Evolutionary conservation across 2,888 invertebrate species (phyloP), one percentile per base, ranked within the genome.

Genomic region (Drosophila putrida): DNA sequence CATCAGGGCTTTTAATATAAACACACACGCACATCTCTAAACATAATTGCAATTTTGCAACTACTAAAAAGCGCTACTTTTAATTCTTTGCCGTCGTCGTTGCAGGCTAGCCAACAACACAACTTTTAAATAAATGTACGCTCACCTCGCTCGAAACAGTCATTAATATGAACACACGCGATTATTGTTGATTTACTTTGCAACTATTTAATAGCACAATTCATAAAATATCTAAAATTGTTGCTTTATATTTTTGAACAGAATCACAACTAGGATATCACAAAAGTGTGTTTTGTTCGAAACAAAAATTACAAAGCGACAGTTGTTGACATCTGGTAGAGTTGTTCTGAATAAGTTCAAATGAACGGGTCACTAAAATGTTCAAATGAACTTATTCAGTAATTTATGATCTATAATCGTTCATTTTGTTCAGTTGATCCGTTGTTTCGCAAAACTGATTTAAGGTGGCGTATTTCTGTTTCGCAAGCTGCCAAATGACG

Each of bases 231-330:
- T 72, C 46, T 62, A 62, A 71, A 62, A 57, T 43, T 20, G 53
- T 63, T 49, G 53, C 53, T 76, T 49, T 44, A 44, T 54, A 43
- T 67, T 76, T 77, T 75, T 63, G 62, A 53, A 68, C 71, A 78
- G 69, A 70, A 83, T 89, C 88, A 89, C 82, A 89, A 89, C 76
- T 82, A 69, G 66, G 66, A 63, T 83, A 89, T 83, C 90, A 88
- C 90, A 82, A 89, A 58, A 66, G 47, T 67, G 74, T 66, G 75
- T 78, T 75, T 31, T 66, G 75, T 78, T 75, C 35, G 63, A 82
- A 82, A 72, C 70, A 65, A 63, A 78, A 71, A 60, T 62, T 71
- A 82, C 70, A 84, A 71, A 84, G 82, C 89, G 88, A 89, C 82
- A 83, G 83, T 88, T 83, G 90, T 89, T 90, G 79, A 85, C 80